These are phyloP conservation scores for Xenopus petersii DNA, from an alignment of 2,797 vertebrate species.

Conservation along the genomic window DNA sequence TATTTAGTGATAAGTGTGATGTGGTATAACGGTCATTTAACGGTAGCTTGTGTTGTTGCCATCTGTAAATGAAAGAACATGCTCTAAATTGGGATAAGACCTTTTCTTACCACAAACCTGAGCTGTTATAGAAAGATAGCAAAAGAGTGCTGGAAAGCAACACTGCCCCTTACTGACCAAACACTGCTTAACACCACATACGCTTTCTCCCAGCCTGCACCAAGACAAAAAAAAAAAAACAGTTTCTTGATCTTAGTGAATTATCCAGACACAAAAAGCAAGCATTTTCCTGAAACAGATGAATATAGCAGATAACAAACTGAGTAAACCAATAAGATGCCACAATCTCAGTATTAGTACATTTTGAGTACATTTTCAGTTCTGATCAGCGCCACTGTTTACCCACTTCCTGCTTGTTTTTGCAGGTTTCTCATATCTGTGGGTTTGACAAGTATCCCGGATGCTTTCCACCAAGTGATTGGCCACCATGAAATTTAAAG, in stretches of 20 bases:
- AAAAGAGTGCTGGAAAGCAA: background rate
- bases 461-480: constrained; percentile 66
- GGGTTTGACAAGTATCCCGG: constrained; percentile 88
- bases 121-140: background rate
- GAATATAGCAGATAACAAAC: no score
- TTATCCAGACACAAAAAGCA: no score
- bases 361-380: constrained; percentile 44
- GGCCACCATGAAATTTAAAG: constrained; percentile 87
- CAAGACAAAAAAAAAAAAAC: no score
- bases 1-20: constrained; percentile 17
- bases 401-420: constrained; percentile 81
- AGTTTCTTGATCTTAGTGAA: no score
- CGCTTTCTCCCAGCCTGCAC: no score
- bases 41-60: background rate
- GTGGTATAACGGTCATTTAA: constrained; percentile 34
- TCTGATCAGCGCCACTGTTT: constrained; percentile 89
- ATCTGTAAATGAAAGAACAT: constrained; percentile 3
- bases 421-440: constrained; percentile 87
- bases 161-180: constrained; percentile 15
- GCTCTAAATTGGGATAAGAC: constrained; percentile 8
- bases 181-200: no score
- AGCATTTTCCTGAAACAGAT: no score
- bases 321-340: no score
- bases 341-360: no score
- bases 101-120: background rate